These are phyloP conservation scores for Pristionchus japonicus DNA, from an alignment of 2,888 invertebrate genomes.

Conservation along the genomic window DNA sequence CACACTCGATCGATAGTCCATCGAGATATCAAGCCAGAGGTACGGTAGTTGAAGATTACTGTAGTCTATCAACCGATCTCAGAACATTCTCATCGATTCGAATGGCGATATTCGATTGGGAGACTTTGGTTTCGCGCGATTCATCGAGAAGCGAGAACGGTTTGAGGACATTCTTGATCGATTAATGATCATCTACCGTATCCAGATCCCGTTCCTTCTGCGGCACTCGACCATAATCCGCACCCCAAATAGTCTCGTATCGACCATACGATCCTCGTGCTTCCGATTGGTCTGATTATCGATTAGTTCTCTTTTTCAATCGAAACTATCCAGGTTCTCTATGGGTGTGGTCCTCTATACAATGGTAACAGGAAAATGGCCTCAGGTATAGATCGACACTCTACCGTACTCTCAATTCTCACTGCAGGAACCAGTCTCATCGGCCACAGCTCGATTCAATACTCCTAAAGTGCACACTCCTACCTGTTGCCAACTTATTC, in stretches of 20 bases:
- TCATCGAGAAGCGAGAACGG: conserved; percentile 57
- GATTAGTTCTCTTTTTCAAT: not conserved
- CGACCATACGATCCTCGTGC: conserved; percentile 62
- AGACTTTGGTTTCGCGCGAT: conserved; percentile 68
- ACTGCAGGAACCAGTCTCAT: conserved; percentile 39
- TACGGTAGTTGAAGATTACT: not conserved
- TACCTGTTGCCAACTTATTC: conserved; percentile 55
- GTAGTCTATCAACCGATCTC: conserved; percentile 38
- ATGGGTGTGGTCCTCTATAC: conserved; percentile 66
- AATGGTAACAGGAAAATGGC: conserved; percentile 67
- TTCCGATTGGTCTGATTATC: conserved; percentile 62
- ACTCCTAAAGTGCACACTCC: conserved; percentile 50
- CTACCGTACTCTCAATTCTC: not conserved
- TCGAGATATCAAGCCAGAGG: conserved; percentile 52
- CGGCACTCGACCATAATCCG: conserved; percentile 64
- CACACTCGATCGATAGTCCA: conserved; percentile 55
- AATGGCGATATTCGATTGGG: conserved; percentile 66
- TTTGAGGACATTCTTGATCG: not conserved
- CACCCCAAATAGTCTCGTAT: conserved; percentile 51
- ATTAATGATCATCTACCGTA: not conserved
- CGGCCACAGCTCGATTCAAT: conserved; percentile 46
- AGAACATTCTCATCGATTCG: conserved; percentile 65
- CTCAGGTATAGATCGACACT: conserved; percentile 47
- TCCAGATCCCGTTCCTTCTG: conserved; percentile 63
- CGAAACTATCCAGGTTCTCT: conserved; percentile 4